Base-by-base conservation (phyloP, 92 coral and sea anemone species). In the Ricordea florida region DNA sequence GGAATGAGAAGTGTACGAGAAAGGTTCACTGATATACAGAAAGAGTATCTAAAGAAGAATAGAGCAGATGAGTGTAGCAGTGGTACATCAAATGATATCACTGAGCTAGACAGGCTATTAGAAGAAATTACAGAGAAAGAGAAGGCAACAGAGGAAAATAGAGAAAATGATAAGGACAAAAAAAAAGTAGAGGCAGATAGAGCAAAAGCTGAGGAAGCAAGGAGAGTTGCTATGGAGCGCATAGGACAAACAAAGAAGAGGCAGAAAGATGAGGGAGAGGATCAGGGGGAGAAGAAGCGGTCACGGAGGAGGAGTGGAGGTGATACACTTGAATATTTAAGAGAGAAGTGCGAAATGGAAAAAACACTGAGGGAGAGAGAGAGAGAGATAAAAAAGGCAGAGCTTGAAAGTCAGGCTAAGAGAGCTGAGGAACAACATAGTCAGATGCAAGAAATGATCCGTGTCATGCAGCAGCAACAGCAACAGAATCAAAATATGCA, bases 301-400 rank as follows among this genome's bases (percentile, higher is more conserved):
- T 31, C 69, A 52, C 38, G 58, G 35, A 18, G 88, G 51, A 72
- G 72, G 53, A 24, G 71, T 66, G 88, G 88, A 13, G 77, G 58
- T 46, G 78, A 51, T 41, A 72, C 85, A 21, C 30, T 69, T 53
- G 76, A 55, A 67, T 82, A 73, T 66, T 49, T 82, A 31, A 53
- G 76, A 61, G 81, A 82, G 49, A 82, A 82, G 58, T 29, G 75
- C 60, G 59, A 64, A 62, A 47, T 62, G 10, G 83, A 79, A 52
- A 79, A 74, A 68, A 51, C 53, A 34, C 63, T 85, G n/a, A 55
- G 80, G 62, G 81, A 62, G 74, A 47, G 62, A 69, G 85, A 84
- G 56, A 25, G 68, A 55, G 85, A 85, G 32, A 41, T 70, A 50
- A 78, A 78, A 59, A 57, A 72, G 84, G 29, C 45, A 63, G 56